Evolutionary conservation across 2,113 vertebrate species (phyloP), one percentile per base, ranked within the genome.

Genomic region (Lepisosteus osseus): DNA sequence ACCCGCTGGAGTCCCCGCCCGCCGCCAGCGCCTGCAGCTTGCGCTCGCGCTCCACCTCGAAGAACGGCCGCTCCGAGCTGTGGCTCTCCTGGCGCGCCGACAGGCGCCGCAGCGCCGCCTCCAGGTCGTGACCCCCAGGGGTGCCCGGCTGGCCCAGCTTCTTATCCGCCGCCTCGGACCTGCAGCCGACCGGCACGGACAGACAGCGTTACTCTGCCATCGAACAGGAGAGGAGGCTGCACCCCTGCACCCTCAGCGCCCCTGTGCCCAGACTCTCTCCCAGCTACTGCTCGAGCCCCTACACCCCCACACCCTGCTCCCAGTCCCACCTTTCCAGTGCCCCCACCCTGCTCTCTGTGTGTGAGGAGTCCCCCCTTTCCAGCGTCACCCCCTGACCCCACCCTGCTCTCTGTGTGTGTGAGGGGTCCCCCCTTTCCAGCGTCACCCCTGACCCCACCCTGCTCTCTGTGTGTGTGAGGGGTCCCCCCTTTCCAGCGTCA

Each of bases 51-150:
- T 93, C 94, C 5, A 86, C 87, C 13, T 95, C 94, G 1, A 95
- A 94, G 80, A 93, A 94, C 3, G 91, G 90, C 1, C 84, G 79
- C 42, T 95, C 86, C 0, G 86, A 90, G 3, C 63, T 76, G 14
- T 90, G 91, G 77, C 76, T 88, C 68, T 91, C 89, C 85, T 94
- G 95, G 61, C 89, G 92, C 15, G 7, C 83, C 0, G 93, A 93
- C 45, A 96, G 86, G 65, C 76, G 88, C 78, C 86, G 90, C 79
- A 97, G 69, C 3, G 94, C 95, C 0, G 85, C 87, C 68, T 95
- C 94, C 5, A 97, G 88, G 81, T 93, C 94, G 68, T 89, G 92
- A 75, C 78, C 86, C 42, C 93, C 93, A 0, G 92, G 92, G 0
- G 87, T 85, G 0, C 93, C 93, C 0, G 93, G 88, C 74, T 88